Base-by-base conservation (phyloP, 2,113 vertebrate genomes). In the Onychorhynchus coronatus region DNA sequence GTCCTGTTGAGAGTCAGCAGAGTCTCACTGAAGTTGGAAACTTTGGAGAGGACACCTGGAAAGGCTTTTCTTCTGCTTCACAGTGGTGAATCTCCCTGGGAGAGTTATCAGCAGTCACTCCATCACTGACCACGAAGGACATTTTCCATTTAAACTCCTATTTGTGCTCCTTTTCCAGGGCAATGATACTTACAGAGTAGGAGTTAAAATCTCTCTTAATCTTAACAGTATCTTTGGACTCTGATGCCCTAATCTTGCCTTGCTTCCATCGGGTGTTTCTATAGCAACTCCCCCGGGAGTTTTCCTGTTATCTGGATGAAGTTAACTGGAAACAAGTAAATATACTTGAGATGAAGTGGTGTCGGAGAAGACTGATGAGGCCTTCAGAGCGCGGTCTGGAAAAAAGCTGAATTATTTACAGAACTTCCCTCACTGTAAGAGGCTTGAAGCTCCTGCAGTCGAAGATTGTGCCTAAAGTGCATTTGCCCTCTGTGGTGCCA, bases 321-420 rank as follows among this genome's bases (percentile, higher is more conserved):
- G 88, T 96, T 94, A 94, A 78, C 83, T 94, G 93, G 88, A 97
- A 96, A 96, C 79, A 93, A 91, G 76, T 86, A 91, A 85, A 84
- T 75, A 68, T 37, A 53, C 73, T 87, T 75, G 70, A 95, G 77
- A 85, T 94, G 72, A 94, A 93, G 90, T 77, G 63, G 59, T 55
- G 37, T 17, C 67, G 61, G 73, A 65, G 76, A 84, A 94, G 90
- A 72, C 66, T 87, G 89, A 92, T 89, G 72, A 56, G 83, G 35
- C 35, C 88, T 73, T 73, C 66, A 39, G 63, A 95, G 71, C 3
- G 2, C 33, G 66, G 44, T 35, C 72, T 80, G 71, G 30, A 83
- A 86, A 77, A 59, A 63, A 47, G 35, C 47, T 12, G 50, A 85
- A 71, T 59, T 86, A 61, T 74, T 85, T 76, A 41, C 46, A 83